Conservation (phyloP, 2,888 invertebrate genomes). For the Drepana falcataria region DNA sequence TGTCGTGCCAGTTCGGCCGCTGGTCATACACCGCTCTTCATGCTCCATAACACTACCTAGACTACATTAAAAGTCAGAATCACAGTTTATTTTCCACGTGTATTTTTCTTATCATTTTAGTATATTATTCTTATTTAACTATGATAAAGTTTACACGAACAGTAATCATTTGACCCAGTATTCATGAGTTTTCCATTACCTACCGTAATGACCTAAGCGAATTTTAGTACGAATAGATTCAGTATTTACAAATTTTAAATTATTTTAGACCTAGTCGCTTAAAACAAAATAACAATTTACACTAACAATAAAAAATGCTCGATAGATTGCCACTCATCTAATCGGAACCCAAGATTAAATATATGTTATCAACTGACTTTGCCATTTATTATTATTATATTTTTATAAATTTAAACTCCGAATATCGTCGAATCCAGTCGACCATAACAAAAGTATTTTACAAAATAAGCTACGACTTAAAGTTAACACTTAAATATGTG, state of each 20-base stretch:
- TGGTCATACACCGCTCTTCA: slow-evolving; percentile 39
- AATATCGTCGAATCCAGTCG: slow-evolving; percentile 73
- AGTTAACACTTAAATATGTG: slow-evolving; percentile 64
- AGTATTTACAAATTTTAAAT: slow-evolving; percentile 74
- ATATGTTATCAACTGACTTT: slow-evolving; percentile 70
- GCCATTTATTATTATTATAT: slow-evolving; percentile 47
- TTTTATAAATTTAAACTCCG: slow-evolving; percentile 75
- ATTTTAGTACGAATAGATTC: slow-evolving; percentile 69
- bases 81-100: slow-evolving; percentile 79
- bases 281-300: slow-evolving; percentile 79
- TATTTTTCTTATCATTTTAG: slow-evolving; percentile 57
- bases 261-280: slow-evolving; percentile 73
- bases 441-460: slow-evolving; percentile 76
- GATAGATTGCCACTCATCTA: slow-evolving; percentile 70
- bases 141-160: slow-evolving; percentile 57
- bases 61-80: slow-evolving; percentile 77
- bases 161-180: slow-evolving; percentile 67
- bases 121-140: slow-evolving; percentile 51
- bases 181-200: slow-evolving; percentile 66
- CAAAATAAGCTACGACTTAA: slow-evolving; percentile 68
- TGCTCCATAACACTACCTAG: slow-evolving; percentile 66
- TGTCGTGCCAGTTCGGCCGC: slow-evolving; percentile 6
- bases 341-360: slow-evolving; percentile 71
- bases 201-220: slow-evolving; percentile 68
- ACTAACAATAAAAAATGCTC: slow-evolving; percentile 77